phyloP scores from a whole-genome alignment of 1,140 invertebrate species.

The Trachelipus rathkii region DNA sequence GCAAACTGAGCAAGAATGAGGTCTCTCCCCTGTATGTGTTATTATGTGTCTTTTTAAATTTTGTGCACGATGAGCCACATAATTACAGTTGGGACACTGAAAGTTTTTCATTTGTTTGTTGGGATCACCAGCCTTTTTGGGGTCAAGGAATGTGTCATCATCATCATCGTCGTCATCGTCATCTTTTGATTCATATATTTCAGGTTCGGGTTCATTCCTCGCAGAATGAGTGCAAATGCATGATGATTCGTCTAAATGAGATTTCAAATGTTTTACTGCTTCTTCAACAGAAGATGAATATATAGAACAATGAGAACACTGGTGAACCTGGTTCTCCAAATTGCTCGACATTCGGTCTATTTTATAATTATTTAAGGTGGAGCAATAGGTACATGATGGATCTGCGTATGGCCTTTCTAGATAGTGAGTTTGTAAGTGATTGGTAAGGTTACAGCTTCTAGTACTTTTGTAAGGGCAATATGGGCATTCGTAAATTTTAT shows the following conservation, averaged over 20 bases:
- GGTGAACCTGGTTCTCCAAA: not conserved
- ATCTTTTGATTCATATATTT: not conserved
- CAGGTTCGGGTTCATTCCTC: not conserved
- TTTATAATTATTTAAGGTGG: conserved; percentile 18
- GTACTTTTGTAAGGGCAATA: conserved; percentile 28
- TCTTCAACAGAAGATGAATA: not conserved
- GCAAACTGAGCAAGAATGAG: conserved; percentile 35
- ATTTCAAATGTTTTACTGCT: conserved; percentile 5
- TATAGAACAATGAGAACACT: conserved; percentile 1
- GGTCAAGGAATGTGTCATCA: conserved; percentile 1
- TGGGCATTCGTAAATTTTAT: conserved; percentile 21
- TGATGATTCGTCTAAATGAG: conserved; percentile 12
- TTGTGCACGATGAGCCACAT: not conserved
- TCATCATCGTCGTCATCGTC: too few species aligned
- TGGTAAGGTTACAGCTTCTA: conserved; percentile 17
- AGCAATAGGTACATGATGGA: conserved; percentile 60
- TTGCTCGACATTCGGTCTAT: not conserved
- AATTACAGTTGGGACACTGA: not conserved
- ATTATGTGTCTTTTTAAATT: conserved; percentile 34
- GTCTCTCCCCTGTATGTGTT: conserved; percentile 40
- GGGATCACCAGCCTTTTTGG: not conserved
- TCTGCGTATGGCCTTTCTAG: conserved; percentile 68
- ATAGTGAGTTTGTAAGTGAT: conserved; percentile 55
- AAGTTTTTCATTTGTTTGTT: not conserved
- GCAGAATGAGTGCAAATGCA: not conserved